Conservation (phyloP, 2,797 vertebrate genomes). For the Danio albolineatus region DNA sequence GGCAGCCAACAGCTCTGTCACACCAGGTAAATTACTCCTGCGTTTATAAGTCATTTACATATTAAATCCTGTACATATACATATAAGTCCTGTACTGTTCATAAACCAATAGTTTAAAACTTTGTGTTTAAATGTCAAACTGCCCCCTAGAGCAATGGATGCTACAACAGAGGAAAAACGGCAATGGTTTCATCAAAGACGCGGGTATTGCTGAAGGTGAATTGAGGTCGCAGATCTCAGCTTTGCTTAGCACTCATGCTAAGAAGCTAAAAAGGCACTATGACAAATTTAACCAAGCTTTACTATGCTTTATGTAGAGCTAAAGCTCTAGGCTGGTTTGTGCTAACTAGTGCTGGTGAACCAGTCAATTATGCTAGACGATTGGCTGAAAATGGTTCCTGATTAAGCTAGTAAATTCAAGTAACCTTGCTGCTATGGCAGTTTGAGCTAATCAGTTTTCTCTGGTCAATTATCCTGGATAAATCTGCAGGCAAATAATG, state of each 20-base stretch:
- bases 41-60: conserved; percentile 47
- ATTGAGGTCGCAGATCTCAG: conserved; percentile 28
- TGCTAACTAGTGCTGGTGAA: conserved; percentile 25
- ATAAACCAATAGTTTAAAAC: neutral
- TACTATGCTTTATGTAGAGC: conserved; percentile 34
- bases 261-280: conserved; percentile 12
- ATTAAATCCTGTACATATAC: too few species aligned
- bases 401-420: neutral
- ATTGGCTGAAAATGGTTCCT: neutral
- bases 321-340: neutral
- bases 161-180: conserved; percentile 73
- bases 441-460: neutral
- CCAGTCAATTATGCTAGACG: neutral
- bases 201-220: conserved; percentile 72
- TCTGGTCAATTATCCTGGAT: neutral
- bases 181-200: conserved; percentile 58
- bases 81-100: neutral
- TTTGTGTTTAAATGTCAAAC: conserved; percentile 25
- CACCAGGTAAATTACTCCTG: conserved; percentile 72
- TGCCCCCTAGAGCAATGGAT: conserved; percentile 80
- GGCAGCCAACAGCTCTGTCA: conserved; percentile 69
- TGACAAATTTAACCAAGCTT: neutral
- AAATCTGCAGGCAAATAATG: neutral
- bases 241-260: conserved; percentile 35
- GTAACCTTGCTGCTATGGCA: conserved; percentile 8